Conservation (phyloP, 2,888 invertebrate species). For the Eristalis pertinax region DNA sequence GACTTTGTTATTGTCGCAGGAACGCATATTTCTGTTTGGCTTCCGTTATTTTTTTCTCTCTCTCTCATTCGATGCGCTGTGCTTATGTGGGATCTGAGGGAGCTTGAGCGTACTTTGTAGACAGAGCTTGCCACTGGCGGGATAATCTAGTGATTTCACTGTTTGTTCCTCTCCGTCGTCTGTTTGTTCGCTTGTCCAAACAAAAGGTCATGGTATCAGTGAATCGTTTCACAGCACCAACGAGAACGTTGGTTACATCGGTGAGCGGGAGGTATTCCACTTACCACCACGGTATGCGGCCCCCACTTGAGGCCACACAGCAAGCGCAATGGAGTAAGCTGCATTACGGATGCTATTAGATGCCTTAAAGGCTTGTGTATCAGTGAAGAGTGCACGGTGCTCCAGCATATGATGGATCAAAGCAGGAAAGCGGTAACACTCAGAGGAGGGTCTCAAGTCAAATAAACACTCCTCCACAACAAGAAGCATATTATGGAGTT, state of each 20-base stretch:
- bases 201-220: constrained; percentile 35
- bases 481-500: constrained; percentile 67
- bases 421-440: not conserved
- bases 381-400: constrained; percentile 20
- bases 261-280: not conserved
- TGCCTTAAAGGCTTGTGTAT: constrained; percentile 67
- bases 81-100: not conserved
- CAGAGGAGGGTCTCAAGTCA: constrained; percentile 29
- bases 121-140: constrained; percentile 20
- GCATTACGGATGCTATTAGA: constrained; percentile 58
- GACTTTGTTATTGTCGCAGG: constrained; percentile 31
- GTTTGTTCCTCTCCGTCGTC: constrained; percentile 51
- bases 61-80: constrained; percentile 7
- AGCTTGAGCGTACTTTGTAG: not conserved
- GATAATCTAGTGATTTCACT: constrained; percentile 59
- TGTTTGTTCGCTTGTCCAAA: constrained; percentile 34
- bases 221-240: constrained; percentile 22
- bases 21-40: not conserved
- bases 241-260: not conserved
- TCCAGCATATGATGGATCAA: not conserved
- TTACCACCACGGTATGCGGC: not conserved
- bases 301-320: constrained; percentile 47
- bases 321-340: constrained; percentile 48
- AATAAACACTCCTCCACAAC: constrained; percentile 60
- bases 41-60: constrained; percentile 18